Evolutionary conservation across 2,888 invertebrate species (phyloP).

Genomic region (Rhodophaea formosa): DNA sequence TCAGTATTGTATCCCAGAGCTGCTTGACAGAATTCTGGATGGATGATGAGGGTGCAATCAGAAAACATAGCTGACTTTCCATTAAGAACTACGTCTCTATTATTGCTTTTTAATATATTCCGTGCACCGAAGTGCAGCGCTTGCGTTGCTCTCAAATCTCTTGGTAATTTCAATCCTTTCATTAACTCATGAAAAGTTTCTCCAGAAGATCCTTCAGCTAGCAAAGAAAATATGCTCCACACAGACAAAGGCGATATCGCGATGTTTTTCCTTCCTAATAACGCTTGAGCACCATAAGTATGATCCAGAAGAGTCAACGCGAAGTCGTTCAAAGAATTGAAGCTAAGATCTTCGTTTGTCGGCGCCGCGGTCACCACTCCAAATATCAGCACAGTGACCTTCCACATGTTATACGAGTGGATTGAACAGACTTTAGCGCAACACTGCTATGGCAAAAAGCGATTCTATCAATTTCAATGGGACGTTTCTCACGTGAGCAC

Average conservation of each 20-base stretch:
- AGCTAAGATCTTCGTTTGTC: constrained; percentile 38
- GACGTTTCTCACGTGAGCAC: constrained; percentile 56
- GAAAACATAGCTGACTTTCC: constrained; percentile 62
- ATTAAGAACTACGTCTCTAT: constrained; percentile 54
- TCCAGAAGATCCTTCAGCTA: constrained; percentile 69
- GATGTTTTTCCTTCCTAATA: constrained; percentile 59
- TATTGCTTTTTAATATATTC: constrained; percentile 48
- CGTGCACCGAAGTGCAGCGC: constrained; percentile 55
- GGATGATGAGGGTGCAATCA: constrained; percentile 53
- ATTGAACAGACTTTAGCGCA: constrained; percentile 43
- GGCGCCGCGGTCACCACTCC: constrained; percentile 52
- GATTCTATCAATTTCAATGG: constrained; percentile 51
- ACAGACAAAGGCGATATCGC: constrained; percentile 68
- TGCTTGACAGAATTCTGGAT: constrained; percentile 65
- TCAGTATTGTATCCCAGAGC: constrained; percentile 74
- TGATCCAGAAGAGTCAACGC: constrained; percentile 62
- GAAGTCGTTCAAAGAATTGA: constrained; percentile 59
- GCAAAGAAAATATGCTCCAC: constrained; percentile 66
- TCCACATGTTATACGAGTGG: constrained; percentile 49
- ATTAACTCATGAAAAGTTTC: constrained; percentile 65
- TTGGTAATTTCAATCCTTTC: constrained; percentile 54
- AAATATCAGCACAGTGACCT: constrained; percentile 41
- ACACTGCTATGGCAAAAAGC: constrained; percentile 43
- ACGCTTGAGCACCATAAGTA: constrained; percentile 61
- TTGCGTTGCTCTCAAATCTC: constrained; percentile 58